Conservation (phyloP, 2,888 invertebrate species). For the Ceriagrion tenellum region DNA sequence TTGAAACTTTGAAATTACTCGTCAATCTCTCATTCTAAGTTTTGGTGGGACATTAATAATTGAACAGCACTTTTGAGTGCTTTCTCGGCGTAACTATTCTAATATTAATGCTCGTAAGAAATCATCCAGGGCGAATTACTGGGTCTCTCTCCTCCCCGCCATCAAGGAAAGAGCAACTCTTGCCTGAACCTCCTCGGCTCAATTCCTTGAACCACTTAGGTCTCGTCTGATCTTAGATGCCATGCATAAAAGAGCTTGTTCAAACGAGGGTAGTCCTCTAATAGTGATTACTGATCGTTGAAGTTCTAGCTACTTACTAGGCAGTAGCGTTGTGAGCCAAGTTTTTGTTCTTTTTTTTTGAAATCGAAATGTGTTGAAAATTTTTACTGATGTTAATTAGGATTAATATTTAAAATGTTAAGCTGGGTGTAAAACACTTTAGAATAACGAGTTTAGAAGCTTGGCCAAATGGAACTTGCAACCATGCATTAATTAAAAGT, state of each 20-base stretch:
- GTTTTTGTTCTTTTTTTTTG: no score
- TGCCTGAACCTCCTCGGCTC: neutral
- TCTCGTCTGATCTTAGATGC: neutral
- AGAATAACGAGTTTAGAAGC: no score
- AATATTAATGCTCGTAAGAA: conserved; percentile 24
- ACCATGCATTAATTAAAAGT: no score
- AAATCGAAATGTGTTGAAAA: no score
- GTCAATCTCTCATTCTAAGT: conserved; percentile 22
- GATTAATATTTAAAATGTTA: no score
- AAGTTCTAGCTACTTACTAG: no score
- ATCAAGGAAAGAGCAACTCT: neutral
- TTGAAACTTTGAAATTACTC: conserved; percentile 10
- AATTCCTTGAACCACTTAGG: neutral
- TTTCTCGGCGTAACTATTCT: neutral
- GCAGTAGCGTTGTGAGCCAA: no score
- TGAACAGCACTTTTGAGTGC: conserved; percentile 19
- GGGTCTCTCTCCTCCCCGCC: neutral
- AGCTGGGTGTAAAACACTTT: no score
- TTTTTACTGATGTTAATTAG: no score
- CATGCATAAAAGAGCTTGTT: neutral
- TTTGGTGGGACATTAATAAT: neutral
- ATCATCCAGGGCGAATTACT: neutral
- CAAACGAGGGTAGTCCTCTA: neutral
- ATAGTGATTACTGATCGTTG: neutral
- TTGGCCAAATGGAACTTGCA: no score